A percentile compares a stretch with the other conserved stretches of the same genome.
Evolutionary conservation across 2,113 vertebrate species (phyloP).

Genomic region (Semnornis frantzii): DNA sequence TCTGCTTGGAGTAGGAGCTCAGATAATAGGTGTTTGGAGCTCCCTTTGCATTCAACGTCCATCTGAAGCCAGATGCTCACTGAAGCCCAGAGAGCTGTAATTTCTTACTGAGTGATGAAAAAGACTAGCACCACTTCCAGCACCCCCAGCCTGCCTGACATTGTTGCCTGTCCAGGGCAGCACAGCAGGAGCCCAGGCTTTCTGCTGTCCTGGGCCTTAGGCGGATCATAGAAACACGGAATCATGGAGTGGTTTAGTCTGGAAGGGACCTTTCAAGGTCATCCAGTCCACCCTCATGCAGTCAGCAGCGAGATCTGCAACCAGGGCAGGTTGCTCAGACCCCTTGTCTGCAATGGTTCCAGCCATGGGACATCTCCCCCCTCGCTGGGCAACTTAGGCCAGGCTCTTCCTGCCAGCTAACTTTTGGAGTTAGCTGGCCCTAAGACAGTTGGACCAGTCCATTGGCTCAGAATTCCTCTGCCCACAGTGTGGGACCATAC

Average conservation of each 20-base stretch:
- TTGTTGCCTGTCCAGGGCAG: not conserved
- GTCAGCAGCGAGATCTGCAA: no score
- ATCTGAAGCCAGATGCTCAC: not conserved
- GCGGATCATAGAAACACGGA: not conserved
- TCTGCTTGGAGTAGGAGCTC: not conserved
- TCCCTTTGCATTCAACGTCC: not conserved
- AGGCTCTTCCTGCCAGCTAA: no score
- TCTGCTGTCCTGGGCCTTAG: not conserved
- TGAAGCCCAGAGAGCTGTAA: not conserved
- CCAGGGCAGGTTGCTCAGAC: no score
- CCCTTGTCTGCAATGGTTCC: no score
- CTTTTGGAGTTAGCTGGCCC: not conserved
- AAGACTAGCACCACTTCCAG: not conserved
- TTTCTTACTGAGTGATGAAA: not conserved
- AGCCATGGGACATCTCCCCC: no score
- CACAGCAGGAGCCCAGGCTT: rapidly evolving
- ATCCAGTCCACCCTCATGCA: no score
- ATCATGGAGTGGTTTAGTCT: no score
- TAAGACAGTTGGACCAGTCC: not conserved
- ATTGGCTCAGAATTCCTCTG: not conserved
- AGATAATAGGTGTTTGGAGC: rapidly evolving
- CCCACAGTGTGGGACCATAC: not conserved
- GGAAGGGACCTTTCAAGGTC: no score
- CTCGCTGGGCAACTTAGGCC: no score
- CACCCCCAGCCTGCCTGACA: no score